Conservation (phyloP, 2,113 vertebrate species). For the Corythaixoides concolor region DNA sequence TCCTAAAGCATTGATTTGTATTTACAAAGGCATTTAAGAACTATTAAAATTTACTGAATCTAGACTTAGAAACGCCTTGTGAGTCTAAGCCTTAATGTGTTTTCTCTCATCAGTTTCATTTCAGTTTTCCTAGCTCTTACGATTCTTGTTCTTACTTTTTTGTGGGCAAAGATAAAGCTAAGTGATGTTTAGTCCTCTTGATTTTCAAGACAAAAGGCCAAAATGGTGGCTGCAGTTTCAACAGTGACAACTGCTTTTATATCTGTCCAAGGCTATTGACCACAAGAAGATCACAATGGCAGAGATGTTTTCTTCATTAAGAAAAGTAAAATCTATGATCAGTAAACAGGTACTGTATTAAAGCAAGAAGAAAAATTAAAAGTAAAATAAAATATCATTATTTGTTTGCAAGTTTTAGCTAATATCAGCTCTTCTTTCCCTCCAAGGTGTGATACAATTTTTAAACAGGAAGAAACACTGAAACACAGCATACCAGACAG, state of each 20-base stretch:
- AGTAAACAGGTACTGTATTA: background rate
- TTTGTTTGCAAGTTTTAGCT: background rate
- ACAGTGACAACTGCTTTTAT: background rate
- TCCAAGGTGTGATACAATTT: background rate
- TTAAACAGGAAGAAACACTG: background rate
- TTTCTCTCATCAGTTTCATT: background rate
- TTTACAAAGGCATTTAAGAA: background rate
- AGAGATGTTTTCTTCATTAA: background rate
- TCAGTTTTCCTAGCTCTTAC: background rate
- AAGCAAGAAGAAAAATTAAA: background rate
- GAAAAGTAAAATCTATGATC: background rate
- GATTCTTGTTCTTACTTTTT: background rate
- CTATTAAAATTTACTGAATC: background rate
- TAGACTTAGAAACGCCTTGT: background rate
- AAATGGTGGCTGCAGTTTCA: background rate
- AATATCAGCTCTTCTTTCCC: background rate
- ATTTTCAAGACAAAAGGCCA: constrained; percentile 20
- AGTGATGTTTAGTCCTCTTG: background rate
- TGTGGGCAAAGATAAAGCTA: background rate
- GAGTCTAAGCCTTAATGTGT: background rate
- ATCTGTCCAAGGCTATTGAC: background rate
- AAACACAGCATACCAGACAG: background rate
- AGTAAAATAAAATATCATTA: background rate
- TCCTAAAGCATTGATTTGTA: background rate
- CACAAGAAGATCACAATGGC: background rate